Evolutionary conservation across 2,888 invertebrate species (phyloP).

Genomic region (Dastarcus helophoroides): DNA sequence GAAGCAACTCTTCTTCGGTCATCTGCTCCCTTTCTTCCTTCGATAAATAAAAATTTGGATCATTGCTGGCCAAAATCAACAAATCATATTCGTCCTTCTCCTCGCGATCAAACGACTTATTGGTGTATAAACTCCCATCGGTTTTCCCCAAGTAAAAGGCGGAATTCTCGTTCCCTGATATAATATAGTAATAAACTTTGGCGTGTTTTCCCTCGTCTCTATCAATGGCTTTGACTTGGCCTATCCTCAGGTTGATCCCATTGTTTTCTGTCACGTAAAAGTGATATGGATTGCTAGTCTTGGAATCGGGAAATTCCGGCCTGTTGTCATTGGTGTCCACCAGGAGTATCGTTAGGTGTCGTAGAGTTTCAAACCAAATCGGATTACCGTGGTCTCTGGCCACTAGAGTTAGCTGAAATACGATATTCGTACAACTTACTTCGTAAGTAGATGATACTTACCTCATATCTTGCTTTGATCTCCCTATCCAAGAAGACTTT

Average conservation of each 20-base stretch:
- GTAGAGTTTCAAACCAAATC: conserved; percentile 64
- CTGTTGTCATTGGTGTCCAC: conserved; percentile 73
- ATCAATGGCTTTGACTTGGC: conserved; percentile 61
- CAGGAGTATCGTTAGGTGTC: conserved; percentile 61
- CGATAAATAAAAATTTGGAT: conserved; percentile 58
- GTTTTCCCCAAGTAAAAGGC: conserved; percentile 70
- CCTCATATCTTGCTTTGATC: conserved; percentile 52
- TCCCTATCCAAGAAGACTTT: conserved; percentile 73
- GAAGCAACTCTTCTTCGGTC: conserved; percentile 32
- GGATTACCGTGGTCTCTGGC: conserved; percentile 78
- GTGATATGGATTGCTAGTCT: conserved; percentile 48
- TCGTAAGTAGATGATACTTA: conserved; percentile 29
- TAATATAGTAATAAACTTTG: conserved; percentile 72
- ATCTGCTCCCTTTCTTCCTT: conserved; percentile 38
- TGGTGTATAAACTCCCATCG: conserved; percentile 69
- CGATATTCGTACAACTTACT: too few relatives aligned
- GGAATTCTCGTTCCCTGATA: conserved; percentile 64
- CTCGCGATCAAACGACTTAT: conserved; percentile 74
- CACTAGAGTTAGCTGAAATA: conserved; percentile 62
- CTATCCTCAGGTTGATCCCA: conserved; percentile 49
- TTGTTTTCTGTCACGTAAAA: conserved; percentile 65
- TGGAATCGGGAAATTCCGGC: conserved; percentile 58
- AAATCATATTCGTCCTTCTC: conserved; percentile 60
- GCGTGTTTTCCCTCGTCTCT: conserved; percentile 72
- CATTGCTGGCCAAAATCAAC: conserved; percentile 73